phyloP scores from a whole-genome alignment of 2,113 vertebrate genomes.

The Gobius niger region DNA sequence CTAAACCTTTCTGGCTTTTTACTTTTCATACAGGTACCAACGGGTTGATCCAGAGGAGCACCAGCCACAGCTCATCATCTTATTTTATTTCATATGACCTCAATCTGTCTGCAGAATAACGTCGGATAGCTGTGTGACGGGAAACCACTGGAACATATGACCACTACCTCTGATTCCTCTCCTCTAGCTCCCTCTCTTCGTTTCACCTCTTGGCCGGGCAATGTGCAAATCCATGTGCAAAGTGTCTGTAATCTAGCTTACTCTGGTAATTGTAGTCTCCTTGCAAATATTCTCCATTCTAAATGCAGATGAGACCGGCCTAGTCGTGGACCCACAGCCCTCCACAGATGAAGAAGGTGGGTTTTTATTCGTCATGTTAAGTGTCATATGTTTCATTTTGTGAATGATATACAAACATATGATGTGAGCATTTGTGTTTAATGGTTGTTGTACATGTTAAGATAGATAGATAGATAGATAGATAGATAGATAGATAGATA shows the following conservation, averaged over 20 bases:
- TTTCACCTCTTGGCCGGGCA: slow-evolving; percentile 72
- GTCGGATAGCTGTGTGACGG: slow-evolving; percentile 36
- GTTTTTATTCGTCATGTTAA: slow-evolving; percentile 31
- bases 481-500: too few species aligned
- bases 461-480: too few species aligned
- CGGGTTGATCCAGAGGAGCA: slow-evolving; percentile 24
- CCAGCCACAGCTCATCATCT: slow-evolving; percentile 17
- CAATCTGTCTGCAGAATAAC: slow-evolving; percentile 36
- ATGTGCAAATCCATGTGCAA: slow-evolving; percentile 77
- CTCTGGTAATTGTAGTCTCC: slow-evolving; percentile 97
- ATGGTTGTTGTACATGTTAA: too few species aligned
- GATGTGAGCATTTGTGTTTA: too few species aligned
- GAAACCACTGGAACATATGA: slow-evolving; percentile 50
- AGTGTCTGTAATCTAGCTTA: slow-evolving; percentile 81
- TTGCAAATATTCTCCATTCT: slow-evolving; percentile 99
- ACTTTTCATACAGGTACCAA: slow-evolving; percentile 24
- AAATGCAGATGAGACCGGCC: slow-evolving; percentile 94
- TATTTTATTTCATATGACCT: slow-evolving; percentile 41
- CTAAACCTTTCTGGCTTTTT: slow-evolving; percentile 17
- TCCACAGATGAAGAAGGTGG: slow-evolving; percentile 93
- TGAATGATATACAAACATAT: too few species aligned
- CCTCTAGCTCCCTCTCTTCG: not conserved
- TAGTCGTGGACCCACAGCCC: slow-evolving; percentile 85
- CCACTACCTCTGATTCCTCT: slow-evolving; percentile 47
- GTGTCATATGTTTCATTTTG: not conserved